These are phyloP conservation scores for Merluccius polli DNA, from an alignment of 2,797 vertebrate genomes.

Conservation along the genomic window DNA sequence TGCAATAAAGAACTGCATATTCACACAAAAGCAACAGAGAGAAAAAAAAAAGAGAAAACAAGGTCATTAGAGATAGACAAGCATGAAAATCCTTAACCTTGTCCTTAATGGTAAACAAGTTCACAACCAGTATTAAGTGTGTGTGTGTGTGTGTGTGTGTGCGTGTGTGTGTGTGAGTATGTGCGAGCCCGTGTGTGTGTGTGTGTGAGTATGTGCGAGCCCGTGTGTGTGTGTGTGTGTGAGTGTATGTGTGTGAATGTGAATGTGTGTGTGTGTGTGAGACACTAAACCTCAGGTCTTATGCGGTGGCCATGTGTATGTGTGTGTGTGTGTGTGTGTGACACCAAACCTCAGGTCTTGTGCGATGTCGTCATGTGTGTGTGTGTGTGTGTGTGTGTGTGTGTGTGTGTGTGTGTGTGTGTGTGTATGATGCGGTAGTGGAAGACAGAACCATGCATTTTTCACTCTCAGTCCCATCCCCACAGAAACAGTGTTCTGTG, in stretches of 20 bases:
- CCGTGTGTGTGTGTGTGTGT: conserved; percentile 9
- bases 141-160: conserved; percentile 9
- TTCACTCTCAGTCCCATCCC: conserved; percentile 55
- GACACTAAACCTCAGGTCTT: neutral
- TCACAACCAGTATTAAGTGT: neutral
- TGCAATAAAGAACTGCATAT: conserved; percentile 1
- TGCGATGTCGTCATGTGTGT: neutral
- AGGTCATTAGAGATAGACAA: conserved; percentile 26
- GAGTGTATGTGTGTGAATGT: neutral
- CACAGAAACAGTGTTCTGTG: conserved; percentile 69
- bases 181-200: conserved; percentile 9
- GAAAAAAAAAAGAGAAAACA: neutral
- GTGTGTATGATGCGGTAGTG: neutral
- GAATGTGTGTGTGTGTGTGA: neutral
- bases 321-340: conserved; percentile 9
- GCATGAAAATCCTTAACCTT: conserved; percentile 3
- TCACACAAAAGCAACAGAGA: neutral
- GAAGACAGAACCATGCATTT: conserved; percentile 42
- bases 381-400: neutral
- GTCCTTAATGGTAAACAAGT: neutral
- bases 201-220: conserved; percentile 3
- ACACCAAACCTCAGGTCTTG: neutral
- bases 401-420: conserved; percentile 1
- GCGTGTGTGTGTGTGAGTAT: conserved; percentile 3
- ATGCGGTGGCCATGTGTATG: neutral